phyloP scores from a whole-genome alignment of 2,797 vertebrate species.

The Enteromius unitaeniatus region DNA sequence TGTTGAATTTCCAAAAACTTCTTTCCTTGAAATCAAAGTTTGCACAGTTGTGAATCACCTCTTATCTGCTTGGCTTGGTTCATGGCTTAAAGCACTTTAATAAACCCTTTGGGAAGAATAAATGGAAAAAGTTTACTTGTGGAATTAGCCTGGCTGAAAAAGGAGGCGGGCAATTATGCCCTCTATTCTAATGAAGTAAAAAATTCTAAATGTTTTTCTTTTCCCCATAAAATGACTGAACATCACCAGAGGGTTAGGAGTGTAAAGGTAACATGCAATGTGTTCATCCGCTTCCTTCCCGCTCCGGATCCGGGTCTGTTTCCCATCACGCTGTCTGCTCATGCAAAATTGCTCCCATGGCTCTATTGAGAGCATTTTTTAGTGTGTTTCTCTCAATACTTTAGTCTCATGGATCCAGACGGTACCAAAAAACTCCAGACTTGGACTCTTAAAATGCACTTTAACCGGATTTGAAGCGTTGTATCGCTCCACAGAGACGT shows the following conservation, averaged over 20 bases:
- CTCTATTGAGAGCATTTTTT: constrained; percentile 28
- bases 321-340: constrained; percentile 33
- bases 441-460: constrained; percentile 3
- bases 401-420: constrained; percentile 29
- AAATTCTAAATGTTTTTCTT: not conserved
- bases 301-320: constrained; percentile 20
- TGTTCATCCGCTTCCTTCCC: not conserved
- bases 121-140: not conserved
- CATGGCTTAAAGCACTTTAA: not conserved
- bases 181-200: not conserved
- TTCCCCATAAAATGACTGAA: not conserved
- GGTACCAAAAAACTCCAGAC: not conserved
- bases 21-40: not conserved
- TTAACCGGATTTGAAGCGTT: not conserved
- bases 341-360: constrained; percentile 26
- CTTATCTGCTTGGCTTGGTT: not conserved
- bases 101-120: not conserved
- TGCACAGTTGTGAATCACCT: not conserved
- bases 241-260: not conserved
- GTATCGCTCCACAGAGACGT: not conserved
- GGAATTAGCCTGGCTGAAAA: not conserved
- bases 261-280: not conserved
- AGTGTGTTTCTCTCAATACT: constrained; percentile 16
- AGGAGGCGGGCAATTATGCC: not conserved
- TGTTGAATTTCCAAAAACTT: not conserved